Percentiles rank a stretch among this genome's conserved stretches.
phyloP scores from a whole-genome alignment of 2,113 vertebrate genomes.

The Melanostigma gelatinosum region DNA sequence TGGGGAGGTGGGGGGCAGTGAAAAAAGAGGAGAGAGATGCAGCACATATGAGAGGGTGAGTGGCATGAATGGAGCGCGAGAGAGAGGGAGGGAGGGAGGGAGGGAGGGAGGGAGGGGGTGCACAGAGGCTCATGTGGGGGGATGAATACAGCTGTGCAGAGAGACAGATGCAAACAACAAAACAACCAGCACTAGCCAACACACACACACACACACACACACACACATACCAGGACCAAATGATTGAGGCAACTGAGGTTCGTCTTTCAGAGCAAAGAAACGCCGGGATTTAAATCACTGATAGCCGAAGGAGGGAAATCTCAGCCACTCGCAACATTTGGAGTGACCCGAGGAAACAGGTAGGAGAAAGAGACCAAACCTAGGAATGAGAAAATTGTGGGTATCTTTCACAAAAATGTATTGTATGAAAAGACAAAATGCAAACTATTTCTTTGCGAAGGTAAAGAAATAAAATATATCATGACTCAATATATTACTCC shows the following conservation, averaged over 20 bases:
- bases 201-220: slow-evolving; percentile 21
- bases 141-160: slow-evolving; percentile 66
- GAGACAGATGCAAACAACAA: slow-evolving; percentile 52
- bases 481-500: not conserved
- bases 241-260: slow-evolving; percentile 26
- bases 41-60: slow-evolving; percentile 56
- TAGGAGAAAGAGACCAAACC: slow-evolving; percentile 46
- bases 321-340: slow-evolving; percentile 28
- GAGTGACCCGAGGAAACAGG: slow-evolving; percentile 59
- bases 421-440: not conserved
- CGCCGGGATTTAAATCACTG: slow-evolving; percentile 18
- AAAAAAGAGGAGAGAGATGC: slow-evolving; percentile 16
- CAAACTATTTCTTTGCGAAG: not conserved
- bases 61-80: slow-evolving; percentile 29
- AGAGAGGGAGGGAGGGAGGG: slow-evolving; percentile 6
- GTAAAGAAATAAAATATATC: not conserved
- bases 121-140: slow-evolving; percentile 50
- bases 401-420: not conserved
- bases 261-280: slow-evolving; percentile 26
- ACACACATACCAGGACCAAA: slow-evolving; percentile 36
- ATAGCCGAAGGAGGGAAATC: slow-evolving; percentile 25
- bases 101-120: slow-evolving; percentile 2
- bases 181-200: slow-evolving; percentile 52
- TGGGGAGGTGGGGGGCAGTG: not conserved
- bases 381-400: not conserved